Percentiles rank a stretch among this genome's conserved stretches.
Conservation (phyloP, 2,888 invertebrate genomes). For the Euspilapteryx auroguttella region DNA sequence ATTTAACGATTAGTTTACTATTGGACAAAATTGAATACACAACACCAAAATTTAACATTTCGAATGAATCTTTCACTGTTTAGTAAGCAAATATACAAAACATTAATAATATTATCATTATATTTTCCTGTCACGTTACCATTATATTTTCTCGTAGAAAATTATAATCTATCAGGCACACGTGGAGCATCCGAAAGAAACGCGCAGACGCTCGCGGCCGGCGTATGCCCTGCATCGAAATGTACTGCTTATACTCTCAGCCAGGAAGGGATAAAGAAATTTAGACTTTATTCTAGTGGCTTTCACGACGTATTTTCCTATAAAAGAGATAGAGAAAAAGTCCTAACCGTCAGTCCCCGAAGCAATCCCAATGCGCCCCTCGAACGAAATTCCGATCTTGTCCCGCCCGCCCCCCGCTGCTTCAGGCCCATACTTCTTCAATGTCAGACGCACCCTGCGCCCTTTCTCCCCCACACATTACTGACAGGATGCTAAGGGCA, state of each 20-base stretch:
- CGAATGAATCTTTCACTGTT: no score
- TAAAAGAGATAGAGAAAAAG: no score
- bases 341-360: no score
- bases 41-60: no score
- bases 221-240: slow-evolving; percentile 20
- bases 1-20: no score
- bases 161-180: slow-evolving; percentile 2
- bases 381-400: slow-evolving; percentile 62
- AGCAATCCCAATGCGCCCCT: no score
- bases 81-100: no score
- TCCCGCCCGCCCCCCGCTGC: slow-evolving; percentile 50
- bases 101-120: not conserved
- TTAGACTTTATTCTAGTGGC: no score
- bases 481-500: not conserved
- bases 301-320: slow-evolving; percentile 1
- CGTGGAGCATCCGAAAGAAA: slow-evolving; percentile 1
- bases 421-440: slow-evolving; percentile 63
- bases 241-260: no score
- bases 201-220: not conserved
- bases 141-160: slow-evolving; percentile 1
- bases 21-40: no score
- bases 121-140: slow-evolving; percentile 1
- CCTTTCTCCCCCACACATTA: slow-evolving; percentile 24
- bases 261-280: no score
- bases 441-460: slow-evolving; percentile 59